Percentiles rank a stretch among this genome's conserved stretches.
Conservation (phyloP, 2,888 invertebrate genomes). For the Amiota minor region DNA sequence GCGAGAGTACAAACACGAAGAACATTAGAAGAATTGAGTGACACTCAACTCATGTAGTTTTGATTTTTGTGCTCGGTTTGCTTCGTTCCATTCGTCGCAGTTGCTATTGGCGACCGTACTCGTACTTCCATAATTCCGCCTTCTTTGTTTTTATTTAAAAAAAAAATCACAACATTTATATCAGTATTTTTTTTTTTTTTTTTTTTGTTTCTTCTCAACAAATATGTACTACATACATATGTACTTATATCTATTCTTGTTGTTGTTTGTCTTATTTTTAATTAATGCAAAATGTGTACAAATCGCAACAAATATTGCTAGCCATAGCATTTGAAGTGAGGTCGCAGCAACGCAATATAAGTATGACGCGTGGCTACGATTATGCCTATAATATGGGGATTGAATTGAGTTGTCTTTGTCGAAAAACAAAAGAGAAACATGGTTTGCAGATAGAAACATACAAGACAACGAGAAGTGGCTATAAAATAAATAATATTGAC, state of each 20-base stretch:
- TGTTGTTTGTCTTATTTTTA: conserved; percentile 51
- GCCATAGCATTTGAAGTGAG: conserved; percentile 20
- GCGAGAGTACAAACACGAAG: too few species aligned
- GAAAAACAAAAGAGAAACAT: too few species aligned
- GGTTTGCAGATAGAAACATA: too few species aligned
- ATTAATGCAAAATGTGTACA: conserved; percentile 68
- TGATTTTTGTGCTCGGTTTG: conserved; percentile 30
- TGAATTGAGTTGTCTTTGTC: neutral
- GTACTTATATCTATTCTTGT: conserved; percentile 35
- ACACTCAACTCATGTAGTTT: too few species aligned
- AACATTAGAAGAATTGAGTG: too few species aligned
- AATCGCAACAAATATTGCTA: conserved; percentile 47
- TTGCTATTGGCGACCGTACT: conserved; percentile 22
- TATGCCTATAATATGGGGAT: neutral
- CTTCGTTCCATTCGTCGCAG: conserved; percentile 30
- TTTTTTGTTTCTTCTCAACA: conserved; percentile 41
- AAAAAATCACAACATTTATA: conserved; percentile 59
- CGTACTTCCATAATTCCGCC: conserved; percentile 18
- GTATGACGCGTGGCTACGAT: too few species aligned
- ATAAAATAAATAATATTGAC: too few species aligned
- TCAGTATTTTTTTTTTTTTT: conserved; percentile 52
- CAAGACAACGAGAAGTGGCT: too few species aligned
- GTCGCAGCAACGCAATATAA: neutral
- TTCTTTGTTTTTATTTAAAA: conserved; percentile 32
- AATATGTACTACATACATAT: too few species aligned